These are phyloP conservation scores for Bombyx mori DNA, from an alignment of 1,140 invertebrate species.

Conservation along the genomic window ASM3026992v2 NC_085114.1:15724501-15725000, in stretches of 20 bases:
- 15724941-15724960: too few relatives aligned
- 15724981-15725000: too few relatives aligned
- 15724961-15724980: too few relatives aligned
- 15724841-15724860: slow-evolving; percentile 49
- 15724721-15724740: slow-evolving; percentile 40
- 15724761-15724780: slow-evolving; percentile 44
- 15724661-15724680: slow-evolving; percentile 28
- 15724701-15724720: slow-evolving; percentile 23
- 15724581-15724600: slow-evolving; percentile 47
- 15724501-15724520: slow-evolving; percentile 48
- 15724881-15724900: background rate
- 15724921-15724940: too few relatives aligned
- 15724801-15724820: slow-evolving; percentile 55
- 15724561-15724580: slow-evolving; percentile 45
- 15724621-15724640: slow-evolving; percentile 63
- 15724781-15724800: slow-evolving; percentile 54
- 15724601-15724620: slow-evolving; percentile 44
- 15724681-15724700: slow-evolving; percentile 38
- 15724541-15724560: slow-evolving; percentile 46
- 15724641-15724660: slow-evolving; percentile 25
- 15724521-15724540: slow-evolving; percentile 45
- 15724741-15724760: slow-evolving; percentile 36
- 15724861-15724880: background rate
- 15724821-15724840: slow-evolving; percentile 56
- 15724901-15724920: background rate